Conservation (phyloP, 2,888 invertebrate genomes). For the Nemotelus nigrinus region DNA sequence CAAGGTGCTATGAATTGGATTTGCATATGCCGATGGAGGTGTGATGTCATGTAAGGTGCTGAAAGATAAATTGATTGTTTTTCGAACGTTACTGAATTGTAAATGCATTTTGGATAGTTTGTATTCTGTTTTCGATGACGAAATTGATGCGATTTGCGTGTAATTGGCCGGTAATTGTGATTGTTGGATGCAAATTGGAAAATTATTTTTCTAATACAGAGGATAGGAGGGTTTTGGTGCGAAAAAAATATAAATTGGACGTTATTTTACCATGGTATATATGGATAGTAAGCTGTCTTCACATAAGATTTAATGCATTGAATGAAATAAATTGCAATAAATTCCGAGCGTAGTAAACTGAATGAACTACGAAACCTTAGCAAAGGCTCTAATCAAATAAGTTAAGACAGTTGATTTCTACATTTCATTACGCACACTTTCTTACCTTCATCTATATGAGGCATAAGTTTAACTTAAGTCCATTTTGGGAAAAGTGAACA, state of each 20-base stretch:
- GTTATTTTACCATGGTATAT: too few species aligned
- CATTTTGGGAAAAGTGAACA: too few species aligned
- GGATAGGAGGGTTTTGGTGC: neutral
- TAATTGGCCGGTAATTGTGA: slow-evolving; percentile 8
- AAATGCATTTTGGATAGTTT: neutral
- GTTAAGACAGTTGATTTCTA: too few species aligned
- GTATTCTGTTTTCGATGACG: slow-evolving; percentile 3
- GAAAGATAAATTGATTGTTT: neutral
- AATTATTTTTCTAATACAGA: neutral
- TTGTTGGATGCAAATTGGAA: neutral
- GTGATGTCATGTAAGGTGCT: neutral
- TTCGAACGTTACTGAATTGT: neutral
- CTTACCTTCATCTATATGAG: too few species aligned
- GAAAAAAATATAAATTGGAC: neutral
- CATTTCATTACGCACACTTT: too few species aligned
- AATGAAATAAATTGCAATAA: too few species aligned
- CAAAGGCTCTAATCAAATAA: too few species aligned
- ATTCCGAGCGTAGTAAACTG: too few species aligned
- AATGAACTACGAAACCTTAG: too few species aligned
- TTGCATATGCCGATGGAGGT: neutral
- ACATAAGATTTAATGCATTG: too few species aligned
- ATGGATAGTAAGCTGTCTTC: too few species aligned
- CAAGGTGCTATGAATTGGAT: neutral
- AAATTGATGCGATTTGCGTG: slow-evolving; percentile 11
- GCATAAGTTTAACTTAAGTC: too few species aligned